Evolutionary conservation across 2,888 invertebrate species (phyloP).

Genomic region (Amphimallon solstitiale): DNA sequence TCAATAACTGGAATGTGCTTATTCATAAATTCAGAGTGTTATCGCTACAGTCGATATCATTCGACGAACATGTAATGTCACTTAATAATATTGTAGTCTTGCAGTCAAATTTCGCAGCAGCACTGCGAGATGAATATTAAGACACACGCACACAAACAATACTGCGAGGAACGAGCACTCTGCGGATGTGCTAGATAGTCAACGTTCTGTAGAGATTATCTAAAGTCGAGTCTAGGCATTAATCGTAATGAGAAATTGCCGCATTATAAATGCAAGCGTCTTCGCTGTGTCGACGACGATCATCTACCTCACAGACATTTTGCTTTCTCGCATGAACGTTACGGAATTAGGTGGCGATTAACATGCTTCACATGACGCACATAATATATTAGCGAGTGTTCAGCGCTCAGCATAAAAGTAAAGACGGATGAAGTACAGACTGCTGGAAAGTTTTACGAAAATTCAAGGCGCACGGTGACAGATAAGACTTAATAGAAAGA

Average conservation of each 20-base stretch:
- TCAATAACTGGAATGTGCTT: no score
- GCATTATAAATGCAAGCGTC: constrained; percentile 29
- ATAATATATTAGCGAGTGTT: constrained; percentile 32
- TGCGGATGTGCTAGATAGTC: background rate
- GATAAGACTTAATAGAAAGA: constrained; percentile 42
- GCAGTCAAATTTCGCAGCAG: background rate
- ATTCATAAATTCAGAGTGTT: no score
- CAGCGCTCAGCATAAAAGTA: constrained; percentile 8
- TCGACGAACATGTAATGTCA: background rate
- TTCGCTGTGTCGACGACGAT: constrained; percentile 11
- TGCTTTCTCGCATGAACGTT: constrained; percentile 17
- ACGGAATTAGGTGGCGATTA: constrained; percentile 38
- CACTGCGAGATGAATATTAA: background rate
- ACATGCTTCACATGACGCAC: constrained; percentile 37
- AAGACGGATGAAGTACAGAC: constrained; percentile 16
- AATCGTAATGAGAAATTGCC: constrained; percentile 42
- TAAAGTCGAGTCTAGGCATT: constrained; percentile 20
- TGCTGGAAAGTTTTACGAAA: constrained; percentile 32
- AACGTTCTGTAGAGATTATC: background rate
- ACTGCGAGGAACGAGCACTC: background rate
- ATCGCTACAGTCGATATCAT: background rate
- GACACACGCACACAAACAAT: constrained; percentile 3
- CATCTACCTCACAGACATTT: constrained; percentile 2
- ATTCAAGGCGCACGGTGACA: constrained; percentile 41
- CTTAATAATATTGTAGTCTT: background rate